Evolutionary conservation across 2,797 vertebrate species (phyloP).

Genomic region (Hemibagrus guttatus): DNA sequence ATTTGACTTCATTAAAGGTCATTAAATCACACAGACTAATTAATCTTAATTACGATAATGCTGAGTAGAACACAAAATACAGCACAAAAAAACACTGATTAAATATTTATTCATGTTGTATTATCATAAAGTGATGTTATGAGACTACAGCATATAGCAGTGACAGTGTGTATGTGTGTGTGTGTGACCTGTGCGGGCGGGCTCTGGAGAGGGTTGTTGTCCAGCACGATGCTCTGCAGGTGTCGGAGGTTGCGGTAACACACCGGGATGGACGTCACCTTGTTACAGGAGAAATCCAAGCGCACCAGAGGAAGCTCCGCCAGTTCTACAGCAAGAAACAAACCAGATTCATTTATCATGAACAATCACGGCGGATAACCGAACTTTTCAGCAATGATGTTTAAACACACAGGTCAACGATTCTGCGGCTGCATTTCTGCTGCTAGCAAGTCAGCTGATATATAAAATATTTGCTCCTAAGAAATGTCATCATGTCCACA

Average conservation of each 20-base stretch:
- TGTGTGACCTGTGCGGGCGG: conserved; percentile 91
- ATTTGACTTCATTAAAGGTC: neutral
- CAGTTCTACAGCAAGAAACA: conserved; percentile 77
- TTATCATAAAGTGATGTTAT: too few species aligned
- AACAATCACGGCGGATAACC: neutral
- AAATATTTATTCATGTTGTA: too few species aligned
- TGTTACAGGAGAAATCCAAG: conserved; percentile 97
- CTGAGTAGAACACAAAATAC: too few species aligned
- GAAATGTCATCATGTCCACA: neutral
- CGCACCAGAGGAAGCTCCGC: conserved; percentile 91
- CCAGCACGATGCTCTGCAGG: conserved; percentile 89
- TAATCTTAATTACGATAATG: too few species aligned
- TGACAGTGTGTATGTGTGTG: conserved; percentile 13
- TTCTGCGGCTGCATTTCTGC: neutral
- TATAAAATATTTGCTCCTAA: neutral
- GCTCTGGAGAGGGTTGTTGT: conserved; percentile 94
- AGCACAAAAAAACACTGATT: too few species aligned
- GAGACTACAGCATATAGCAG: too few species aligned
- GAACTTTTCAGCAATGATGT: too few species aligned
- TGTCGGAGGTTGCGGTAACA: conserved; percentile 90
- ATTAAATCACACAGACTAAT: too few species aligned
- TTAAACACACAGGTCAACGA: neutral
- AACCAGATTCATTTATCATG: neutral
- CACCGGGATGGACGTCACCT: conserved; percentile 88
- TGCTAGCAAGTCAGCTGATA: neutral